These are phyloP conservation scores for Acromyrmex echinatior DNA, from an alignment of 1,140 invertebrate genomes.

Conservation along the genomic window DNA sequence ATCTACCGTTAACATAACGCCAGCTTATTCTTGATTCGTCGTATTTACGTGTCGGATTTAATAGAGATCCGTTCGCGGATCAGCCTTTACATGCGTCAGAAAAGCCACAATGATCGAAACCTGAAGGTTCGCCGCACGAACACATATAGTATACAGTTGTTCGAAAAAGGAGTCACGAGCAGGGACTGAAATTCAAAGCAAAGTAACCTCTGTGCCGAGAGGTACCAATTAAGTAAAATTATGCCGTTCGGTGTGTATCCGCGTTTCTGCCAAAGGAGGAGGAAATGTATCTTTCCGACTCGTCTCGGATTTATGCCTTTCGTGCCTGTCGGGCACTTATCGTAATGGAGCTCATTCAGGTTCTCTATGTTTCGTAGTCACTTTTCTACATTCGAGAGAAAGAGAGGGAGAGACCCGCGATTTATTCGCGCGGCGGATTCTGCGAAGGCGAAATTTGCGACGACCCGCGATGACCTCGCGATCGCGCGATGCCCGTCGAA, in stretches of 20 bases:
- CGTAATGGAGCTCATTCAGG: constrained; percentile 58
- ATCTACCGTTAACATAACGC: constrained; percentile 34
- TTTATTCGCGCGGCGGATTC: constrained; percentile 44
- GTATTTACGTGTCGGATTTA: constrained; percentile 44
- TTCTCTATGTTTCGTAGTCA: constrained; percentile 37
- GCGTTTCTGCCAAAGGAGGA: constrained; percentile 54
- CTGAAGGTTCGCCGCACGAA: constrained; percentile 42
- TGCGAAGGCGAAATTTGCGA: constrained; percentile 59
- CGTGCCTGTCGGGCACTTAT: constrained; percentile 62
- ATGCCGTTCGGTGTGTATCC: constrained; percentile 48
- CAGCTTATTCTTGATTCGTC: constrained; percentile 22
- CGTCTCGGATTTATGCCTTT: constrained; percentile 53
- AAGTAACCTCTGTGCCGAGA: constrained; percentile 57
- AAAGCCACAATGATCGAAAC: constrained; percentile 33
- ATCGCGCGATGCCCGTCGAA: constrained; percentile 30
- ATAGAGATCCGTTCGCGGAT: constrained; percentile 23
- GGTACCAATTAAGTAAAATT: constrained; percentile 62
- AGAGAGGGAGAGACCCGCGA: constrained; percentile 42
- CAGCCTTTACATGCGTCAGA: neutral
- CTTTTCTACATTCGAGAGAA: constrained; percentile 47
- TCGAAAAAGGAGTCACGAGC: constrained; percentile 45
- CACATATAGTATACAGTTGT: constrained; percentile 16
- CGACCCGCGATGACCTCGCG: constrained; percentile 56
- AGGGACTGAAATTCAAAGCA: constrained; percentile 41
- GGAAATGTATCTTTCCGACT: constrained; percentile 62